Conservation (phyloP, 2,113 vertebrate species). For the Hystrix brachyura region DNA sequence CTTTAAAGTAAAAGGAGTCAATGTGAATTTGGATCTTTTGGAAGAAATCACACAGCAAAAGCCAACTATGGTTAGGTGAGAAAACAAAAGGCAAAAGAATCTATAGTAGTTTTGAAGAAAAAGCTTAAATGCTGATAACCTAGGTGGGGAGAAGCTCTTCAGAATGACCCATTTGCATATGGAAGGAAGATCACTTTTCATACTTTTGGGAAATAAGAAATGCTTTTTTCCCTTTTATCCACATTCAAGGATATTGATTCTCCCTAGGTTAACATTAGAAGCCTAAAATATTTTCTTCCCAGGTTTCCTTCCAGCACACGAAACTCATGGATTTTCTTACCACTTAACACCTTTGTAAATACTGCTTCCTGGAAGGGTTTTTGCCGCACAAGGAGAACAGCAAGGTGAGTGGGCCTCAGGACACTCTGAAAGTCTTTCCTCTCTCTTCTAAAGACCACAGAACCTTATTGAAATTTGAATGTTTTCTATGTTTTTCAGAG, state of each 20-base stretch:
- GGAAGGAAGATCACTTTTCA: background rate
- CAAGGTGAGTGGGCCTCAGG: no score
- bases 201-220: background rate
- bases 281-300: background rate
- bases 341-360: background rate
- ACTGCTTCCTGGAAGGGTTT: background rate
- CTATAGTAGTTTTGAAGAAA: background rate
- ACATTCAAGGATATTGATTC: background rate
- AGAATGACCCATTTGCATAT: background rate
- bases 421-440: background rate
- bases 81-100: background rate
- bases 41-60: constrained; percentile 48
- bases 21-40: constrained; percentile 63
- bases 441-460: background rate
- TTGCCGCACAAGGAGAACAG: background rate
- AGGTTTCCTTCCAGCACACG: background rate
- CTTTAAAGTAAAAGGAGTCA: constrained; percentile 68
- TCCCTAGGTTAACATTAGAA: background rate
- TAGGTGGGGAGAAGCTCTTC: background rate
- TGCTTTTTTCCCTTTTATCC: background rate
- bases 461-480: background rate
- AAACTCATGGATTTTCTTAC: background rate
- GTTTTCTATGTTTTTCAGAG: background rate
- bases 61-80: background rate
- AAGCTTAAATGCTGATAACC: background rate